Base-by-base conservation (phyloP, 2,113 vertebrate genomes). In the Hirundichthys speculiger region DNA sequence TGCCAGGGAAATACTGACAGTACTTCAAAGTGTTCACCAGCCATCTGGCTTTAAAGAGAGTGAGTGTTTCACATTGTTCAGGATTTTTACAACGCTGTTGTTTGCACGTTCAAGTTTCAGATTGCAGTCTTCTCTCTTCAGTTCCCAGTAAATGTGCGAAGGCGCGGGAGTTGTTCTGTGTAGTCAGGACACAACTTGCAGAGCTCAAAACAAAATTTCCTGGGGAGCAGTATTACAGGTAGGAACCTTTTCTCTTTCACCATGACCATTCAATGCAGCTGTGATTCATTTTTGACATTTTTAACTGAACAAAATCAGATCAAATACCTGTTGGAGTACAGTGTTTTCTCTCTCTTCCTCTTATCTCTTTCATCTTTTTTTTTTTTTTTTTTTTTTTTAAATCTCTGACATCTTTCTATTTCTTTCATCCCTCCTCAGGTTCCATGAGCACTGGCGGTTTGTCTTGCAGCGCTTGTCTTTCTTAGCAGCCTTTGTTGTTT, bases 361-460 rank as follows among this genome's bases (percentile, higher is more conserved):
- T 27, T 27, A 27, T 27, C 25, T 21, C n/a, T 55, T 9, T 6
- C 20, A 13, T 41, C 2, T 54, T 7, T 48, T 22, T 7, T 14
- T 8, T n/a, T n/a, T n/a, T n/a, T n/a, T n/a, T n/a, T n/a, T n/a
- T n/a, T n/a, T n/a, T n/a, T n/a, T n/a, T n/a, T n/a, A n/a, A n/a
- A 3, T 39, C 19, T 20, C 14, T 7, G 6, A 7, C 3, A 3
- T 1, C 38, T 25, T 15, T 5, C n/a, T 48, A 5, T 14, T 11
- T 9, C 11, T 25, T 5, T 45, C 10, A 6, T 21, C 0, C 4
- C 18, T 2, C 14, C 60, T 38, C 9, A 99, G 98, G 87, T 99
- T 98, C 84, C 96, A 99, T 1, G 98, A 99, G 64, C 98, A 98
- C 79, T 99, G 98, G 98, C 90, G 97, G 70, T 99, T 99, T 78